Conservation (phyloP, 1,140 invertebrate species). For the Sesamia nonagrioides region DNA sequence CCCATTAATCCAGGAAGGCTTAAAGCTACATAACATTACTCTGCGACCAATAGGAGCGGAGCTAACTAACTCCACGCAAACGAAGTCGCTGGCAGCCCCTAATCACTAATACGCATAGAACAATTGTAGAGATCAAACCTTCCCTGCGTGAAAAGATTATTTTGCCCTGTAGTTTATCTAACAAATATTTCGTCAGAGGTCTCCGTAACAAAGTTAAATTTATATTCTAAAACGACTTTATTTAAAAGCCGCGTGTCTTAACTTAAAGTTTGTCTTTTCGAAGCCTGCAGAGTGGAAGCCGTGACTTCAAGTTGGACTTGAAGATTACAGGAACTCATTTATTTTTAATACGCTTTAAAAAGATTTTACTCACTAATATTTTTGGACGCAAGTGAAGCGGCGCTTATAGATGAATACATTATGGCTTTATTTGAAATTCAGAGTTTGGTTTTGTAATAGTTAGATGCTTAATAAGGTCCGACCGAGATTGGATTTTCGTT, state of each 20-base stretch:
- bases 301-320: slow-evolving; percentile 7
- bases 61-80: too few relatives aligned
- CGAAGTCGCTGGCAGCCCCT: too few relatives aligned
- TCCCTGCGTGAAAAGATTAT: too few relatives aligned
- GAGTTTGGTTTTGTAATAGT: not conserved
- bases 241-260: slow-evolving; percentile 9
- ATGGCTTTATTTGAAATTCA: slow-evolving; percentile 25
- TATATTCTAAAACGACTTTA: not conserved
- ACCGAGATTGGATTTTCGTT: too few relatives aligned
- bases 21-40: too few relatives aligned
- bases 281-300: slow-evolving; percentile 17
- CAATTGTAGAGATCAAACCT: too few relatives aligned
- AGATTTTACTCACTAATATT: slow-evolving; percentile 28
- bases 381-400: slow-evolving; percentile 5
- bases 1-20: too few relatives aligned
- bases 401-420: slow-evolving; percentile 24
- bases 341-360: slow-evolving; percentile 41
- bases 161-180: too few relatives aligned
- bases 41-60: too few relatives aligned
- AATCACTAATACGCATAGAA: too few relatives aligned
- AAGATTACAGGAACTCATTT: slow-evolving; percentile 43
- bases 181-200: too few relatives aligned
- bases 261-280: slow-evolving; percentile 37
- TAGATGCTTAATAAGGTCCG: not conserved
- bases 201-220: not conserved